phyloP scores from a whole-genome alignment of 2,888 invertebrate genomes.

The Chirona hameri region DNA sequence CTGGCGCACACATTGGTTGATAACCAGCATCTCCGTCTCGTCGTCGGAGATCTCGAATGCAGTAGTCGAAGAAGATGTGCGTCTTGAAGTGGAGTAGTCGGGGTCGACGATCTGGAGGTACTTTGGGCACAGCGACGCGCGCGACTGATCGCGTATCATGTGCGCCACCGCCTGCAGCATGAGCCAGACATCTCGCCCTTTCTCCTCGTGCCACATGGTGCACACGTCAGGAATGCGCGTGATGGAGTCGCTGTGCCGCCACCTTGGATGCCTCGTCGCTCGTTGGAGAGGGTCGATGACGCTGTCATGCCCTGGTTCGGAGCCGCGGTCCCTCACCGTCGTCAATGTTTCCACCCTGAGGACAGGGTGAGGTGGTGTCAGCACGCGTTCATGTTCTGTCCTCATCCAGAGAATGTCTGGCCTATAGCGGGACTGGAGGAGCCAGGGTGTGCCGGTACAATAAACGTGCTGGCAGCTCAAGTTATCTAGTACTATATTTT shows the following conservation, averaged over 20 bases:
- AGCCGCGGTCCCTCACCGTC: slow-evolving; percentile 37
- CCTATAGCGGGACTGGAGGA: no score
- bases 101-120: slow-evolving; percentile 80
- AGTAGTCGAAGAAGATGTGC: slow-evolving; percentile 81
- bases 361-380: slow-evolving; percentile 58
- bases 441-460: no score
- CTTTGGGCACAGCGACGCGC: slow-evolving; percentile 75
- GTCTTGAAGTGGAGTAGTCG: slow-evolving; percentile 82
- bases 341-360: slow-evolving; percentile 83
- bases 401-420: no score
- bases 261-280: slow-evolving; percentile 65
- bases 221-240: slow-evolving; percentile 92
- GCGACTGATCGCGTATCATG: slow-evolving; percentile 83
- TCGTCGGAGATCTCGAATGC: slow-evolving; percentile 65
- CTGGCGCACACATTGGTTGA: slow-evolving; percentile 76
- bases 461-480: no score
- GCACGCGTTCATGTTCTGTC: no score
- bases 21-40: slow-evolving; percentile 61
- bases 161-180: slow-evolving; percentile 82
- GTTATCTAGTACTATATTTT: no score
- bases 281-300: neutral
- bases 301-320: neutral
- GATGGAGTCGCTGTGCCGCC: slow-evolving; percentile 79
- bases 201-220: slow-evolving; percentile 99
- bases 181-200: slow-evolving; percentile 85